phyloP scores from a whole-genome alignment of 2,797 vertebrate genomes.

The Kryptopterus vitreolus region DNA sequence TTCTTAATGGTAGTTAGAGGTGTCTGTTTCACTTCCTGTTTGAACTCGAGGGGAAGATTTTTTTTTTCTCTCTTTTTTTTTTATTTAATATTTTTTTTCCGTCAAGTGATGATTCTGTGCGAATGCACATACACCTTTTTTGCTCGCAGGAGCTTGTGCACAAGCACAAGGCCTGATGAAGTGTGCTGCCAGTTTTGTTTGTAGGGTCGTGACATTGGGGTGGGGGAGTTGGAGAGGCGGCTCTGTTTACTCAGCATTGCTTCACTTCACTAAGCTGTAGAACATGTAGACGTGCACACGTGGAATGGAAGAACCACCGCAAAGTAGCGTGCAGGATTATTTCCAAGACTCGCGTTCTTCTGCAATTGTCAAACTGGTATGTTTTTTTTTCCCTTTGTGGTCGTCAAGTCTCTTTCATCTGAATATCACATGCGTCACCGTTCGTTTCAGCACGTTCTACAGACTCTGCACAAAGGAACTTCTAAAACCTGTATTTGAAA shows the following conservation, averaged over 20 bases:
- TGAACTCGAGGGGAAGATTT: slow-evolving; percentile 44
- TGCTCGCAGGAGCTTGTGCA: slow-evolving; percentile 6
- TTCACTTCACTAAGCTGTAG: not conserved
- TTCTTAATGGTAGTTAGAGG: slow-evolving; percentile 72
- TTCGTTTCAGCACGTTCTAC: not conserved
- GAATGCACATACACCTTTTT: not conserved
- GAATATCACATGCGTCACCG: not conserved
- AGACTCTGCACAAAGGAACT: not conserved
- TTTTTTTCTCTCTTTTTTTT: too few relatives aligned
- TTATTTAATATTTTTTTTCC: slow-evolving; percentile 7
- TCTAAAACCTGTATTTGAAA: not conserved
- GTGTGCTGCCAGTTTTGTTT: slow-evolving; percentile 24
- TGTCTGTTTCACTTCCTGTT: slow-evolving; percentile 70
- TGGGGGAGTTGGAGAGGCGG: not conserved
- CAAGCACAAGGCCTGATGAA: not conserved
- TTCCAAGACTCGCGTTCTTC: too few relatives aligned
- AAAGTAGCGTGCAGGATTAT: not conserved
- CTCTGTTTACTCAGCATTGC: not conserved
- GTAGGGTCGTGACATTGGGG: not conserved
- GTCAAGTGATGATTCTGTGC: not conserved
- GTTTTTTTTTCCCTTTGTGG: slow-evolving; percentile 13
- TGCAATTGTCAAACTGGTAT: not conserved
- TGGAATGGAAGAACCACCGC: not conserved
- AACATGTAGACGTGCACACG: not conserved
- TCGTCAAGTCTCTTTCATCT: not conserved